phyloP scores from a whole-genome alignment of 53 echinoderm and acorn worm species.

The Henricia sp. region DNA sequence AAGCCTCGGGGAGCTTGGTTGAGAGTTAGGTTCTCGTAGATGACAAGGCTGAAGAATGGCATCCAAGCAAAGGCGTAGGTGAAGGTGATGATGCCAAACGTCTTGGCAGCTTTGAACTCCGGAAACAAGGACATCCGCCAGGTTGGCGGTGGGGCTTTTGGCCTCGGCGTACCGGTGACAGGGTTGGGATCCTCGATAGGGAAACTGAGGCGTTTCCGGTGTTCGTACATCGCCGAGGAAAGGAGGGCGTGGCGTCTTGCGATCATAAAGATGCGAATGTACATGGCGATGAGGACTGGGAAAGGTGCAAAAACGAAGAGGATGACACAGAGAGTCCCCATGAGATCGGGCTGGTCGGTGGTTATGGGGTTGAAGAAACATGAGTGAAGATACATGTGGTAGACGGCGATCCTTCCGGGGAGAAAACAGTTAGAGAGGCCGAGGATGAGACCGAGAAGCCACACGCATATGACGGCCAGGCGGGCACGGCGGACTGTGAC shows the following conservation, averaged over 20 bases:
- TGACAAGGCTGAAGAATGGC: conserved; percentile 52
- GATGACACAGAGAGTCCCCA: conserved; percentile 45
- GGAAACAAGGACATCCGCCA: conserved; percentile 22
- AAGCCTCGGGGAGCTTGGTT: conserved; percentile 18
- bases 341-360: conserved; percentile 17
- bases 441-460: conserved; percentile 25
- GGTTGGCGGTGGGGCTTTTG: conserved; percentile 1
- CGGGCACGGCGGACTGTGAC: conserved; percentile 52
- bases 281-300: conserved; percentile 43
- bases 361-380: conserved; percentile 44
- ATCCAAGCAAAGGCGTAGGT: conserved; percentile 46
- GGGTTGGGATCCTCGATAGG: neutral
- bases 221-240: conserved; percentile 9
- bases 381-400: conserved; percentile 47
- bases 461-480: conserved; percentile 36
- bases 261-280: conserved; percentile 42
- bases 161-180: too few relatives aligned
- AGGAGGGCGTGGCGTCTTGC: conserved; percentile 49
- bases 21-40: conserved; percentile 53
- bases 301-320: conserved; percentile 50
- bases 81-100: conserved; percentile 47
- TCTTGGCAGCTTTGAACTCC: conserved; percentile 44
- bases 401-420: conserved; percentile 31
- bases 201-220: conserved; percentile 16
- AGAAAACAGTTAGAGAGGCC: conserved; percentile 43